Base-by-base conservation (phyloP, 2,113 vertebrate species). In the Leucopsar rothschildi region DNA sequence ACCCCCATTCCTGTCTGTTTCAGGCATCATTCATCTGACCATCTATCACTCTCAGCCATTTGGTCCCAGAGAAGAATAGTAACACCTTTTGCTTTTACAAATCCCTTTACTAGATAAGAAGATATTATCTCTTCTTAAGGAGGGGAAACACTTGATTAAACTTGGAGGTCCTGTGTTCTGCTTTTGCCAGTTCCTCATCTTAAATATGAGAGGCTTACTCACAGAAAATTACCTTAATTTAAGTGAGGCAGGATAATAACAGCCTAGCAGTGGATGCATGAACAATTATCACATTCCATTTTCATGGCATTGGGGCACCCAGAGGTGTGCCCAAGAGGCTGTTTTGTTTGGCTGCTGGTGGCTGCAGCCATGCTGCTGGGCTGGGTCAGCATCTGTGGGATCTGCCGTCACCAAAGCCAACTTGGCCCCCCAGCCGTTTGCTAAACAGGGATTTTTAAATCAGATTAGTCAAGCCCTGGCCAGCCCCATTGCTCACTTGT, bases 81-180 rank as follows among this genome's bases (percentile, higher is more conserved):
- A 81, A 78, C 72, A 77, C 92, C 95, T 94, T 96, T 95, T 95
- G 94, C 69, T 71, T 90, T 86, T 83, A 68, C 82, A 88, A 90
- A 94, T 92, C 75, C 85, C 60, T 59, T 86, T 52, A 66, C 57
- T 68, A 92, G 82, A 88, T 93, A 93, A 90, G 81, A 82, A 82
- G 94, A 86, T 88, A 68, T 7, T 81, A 83, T 88, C 92, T 94
- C n/a, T 84, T 47, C 44, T 79, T 68, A 82, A 60, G 57, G 37
- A 64, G 39, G 56, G n/a, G 44, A 84, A 93, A 65, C 9, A n/a
- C 10, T 33, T 86, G 64, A 70, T 81, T 31, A 77, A 69, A 81
- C 68, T 25, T 73, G 61, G 64, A 90, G 35, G 47, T 78, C 40
- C 56, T 75, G 21, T 37, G n/a, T 56, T 85, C 59, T 85, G 22